Base-by-base conservation (phyloP, 2,797 vertebrate genomes). In the Tenualosa thibaudeaui region DNA sequence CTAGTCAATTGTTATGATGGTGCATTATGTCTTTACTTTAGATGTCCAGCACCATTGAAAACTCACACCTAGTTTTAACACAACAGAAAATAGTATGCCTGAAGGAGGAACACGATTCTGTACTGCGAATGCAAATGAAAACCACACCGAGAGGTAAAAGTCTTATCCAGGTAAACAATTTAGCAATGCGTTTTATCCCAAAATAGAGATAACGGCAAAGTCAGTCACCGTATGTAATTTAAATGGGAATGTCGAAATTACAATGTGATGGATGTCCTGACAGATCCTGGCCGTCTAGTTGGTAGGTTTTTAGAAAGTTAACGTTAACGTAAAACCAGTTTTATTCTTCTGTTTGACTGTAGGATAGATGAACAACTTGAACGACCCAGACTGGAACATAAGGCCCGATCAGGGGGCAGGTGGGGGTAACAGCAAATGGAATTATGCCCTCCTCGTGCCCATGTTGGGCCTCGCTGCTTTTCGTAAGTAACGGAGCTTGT, bases 381-480 rank as follows among this genome's bases (percentile, higher is more conserved):
- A 97, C 87, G 93, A 96, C 3, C 96, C 96, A 50, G 85, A 93
- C 83, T 96, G 95, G 96, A 96, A 97, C 89, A 96, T 97, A 84
- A 88, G 85, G 58, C 95, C 95, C 56, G 92, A 96, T 71, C 88
- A 68, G 50, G 90, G 94, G 8, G 94, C 88, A 1, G 92, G 93
- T 49, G 93, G 91, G 83, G 95, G 93, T 60, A 94, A 95, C 86
- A 95, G 93, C 93, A 93, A 92, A 19, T 97, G 96, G 96, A 97
- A 96, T 91, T 97, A 96, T 81, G 96, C 96, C 26, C 83, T 97
- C 40, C 91, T 97, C 91, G 96, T 96, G 3, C 96, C 96, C 26
- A 94, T 96, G 95, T 90, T 96, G 90, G 94, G 95, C 84, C 85
- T 97, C 90, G 96, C 96, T 49, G 96, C 95, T 82, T 96, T 96